These are phyloP conservation scores for Triplophysa bombifrons DNA, from an alignment of 2,797 vertebrate species.

Conservation along the genomic window DNA sequence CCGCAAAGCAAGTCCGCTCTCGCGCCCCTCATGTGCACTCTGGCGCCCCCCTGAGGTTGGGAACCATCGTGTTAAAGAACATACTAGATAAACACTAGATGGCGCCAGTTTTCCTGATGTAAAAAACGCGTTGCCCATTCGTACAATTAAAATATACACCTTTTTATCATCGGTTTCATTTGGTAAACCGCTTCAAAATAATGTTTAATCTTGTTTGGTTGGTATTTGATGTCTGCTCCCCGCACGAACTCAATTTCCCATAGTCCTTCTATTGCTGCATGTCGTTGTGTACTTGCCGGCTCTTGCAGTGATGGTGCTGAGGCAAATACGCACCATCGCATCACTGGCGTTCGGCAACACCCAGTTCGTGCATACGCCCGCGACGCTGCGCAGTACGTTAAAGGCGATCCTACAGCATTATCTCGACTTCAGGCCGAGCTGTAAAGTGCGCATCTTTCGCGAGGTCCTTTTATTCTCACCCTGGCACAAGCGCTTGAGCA, in stretches of 20 bases:
- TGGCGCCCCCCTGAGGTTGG: too few relatives aligned
- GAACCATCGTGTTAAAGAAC: too few relatives aligned
- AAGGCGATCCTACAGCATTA: neutral
- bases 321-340: slow-evolving; percentile 51
- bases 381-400: slow-evolving; percentile 19
- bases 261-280: neutral
- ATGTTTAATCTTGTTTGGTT: neutral
- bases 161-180: neutral
- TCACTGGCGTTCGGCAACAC: slow-evolving; percentile 64
- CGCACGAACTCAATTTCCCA: slow-evolving; percentile 64
- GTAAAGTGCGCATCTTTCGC: neutral
- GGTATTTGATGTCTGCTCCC: too few relatives aligned
- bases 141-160: neutral
- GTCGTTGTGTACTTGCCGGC: slow-evolving; percentile 51
- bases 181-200: neutral
- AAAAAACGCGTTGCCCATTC: neutral
- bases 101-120: neutral
- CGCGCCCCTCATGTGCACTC: too few relatives aligned
- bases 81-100: neutral
- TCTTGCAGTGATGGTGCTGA: slow-evolving; percentile 65
- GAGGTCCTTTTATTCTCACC: neutral
- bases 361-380: slow-evolving; percentile 36
- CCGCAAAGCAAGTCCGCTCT: too few relatives aligned
- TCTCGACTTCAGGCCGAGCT: neutral
- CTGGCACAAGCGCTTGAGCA: slow-evolving; percentile 14